Conservation (phyloP, 2,797 vertebrate species). For the Emydoidea blandingii region DNA sequence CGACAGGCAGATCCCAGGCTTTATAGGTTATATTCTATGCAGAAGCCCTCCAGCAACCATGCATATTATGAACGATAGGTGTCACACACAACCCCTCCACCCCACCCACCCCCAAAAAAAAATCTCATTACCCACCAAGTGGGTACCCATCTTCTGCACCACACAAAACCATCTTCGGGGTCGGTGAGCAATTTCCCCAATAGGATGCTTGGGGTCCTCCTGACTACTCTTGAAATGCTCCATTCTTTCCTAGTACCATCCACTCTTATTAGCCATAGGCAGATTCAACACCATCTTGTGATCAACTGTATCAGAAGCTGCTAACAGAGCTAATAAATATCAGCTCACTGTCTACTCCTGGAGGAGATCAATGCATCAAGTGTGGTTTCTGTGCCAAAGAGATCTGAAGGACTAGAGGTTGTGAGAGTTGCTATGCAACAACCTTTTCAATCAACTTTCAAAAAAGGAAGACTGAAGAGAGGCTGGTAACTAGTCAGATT, state of each 20-base stretch:
- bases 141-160: accelerated
- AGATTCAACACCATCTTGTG: not conserved
- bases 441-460: too few relatives aligned
- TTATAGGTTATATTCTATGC: not conserved
- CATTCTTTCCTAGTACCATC: not conserved
- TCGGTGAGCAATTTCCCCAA: not conserved
- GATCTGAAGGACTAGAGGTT: not conserved
- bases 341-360: not conserved
- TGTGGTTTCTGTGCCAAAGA: not conserved
- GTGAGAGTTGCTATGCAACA: too few relatives aligned
- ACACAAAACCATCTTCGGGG: not conserved
- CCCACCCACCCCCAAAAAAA: not conserved
- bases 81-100: too few relatives aligned
- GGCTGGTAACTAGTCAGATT: too few relatives aligned
- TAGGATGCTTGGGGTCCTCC: not conserved
- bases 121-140: accelerated
- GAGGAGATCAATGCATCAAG: not conserved
- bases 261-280: not conserved
- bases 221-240: too few relatives aligned
- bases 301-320: not conserved
- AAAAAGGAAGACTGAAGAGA: too few relatives aligned
- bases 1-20: too few relatives aligned
- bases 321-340: not conserved
- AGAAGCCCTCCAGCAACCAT: not conserved
- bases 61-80: too few relatives aligned